Base-by-base conservation (phyloP, 2,888 invertebrate species). In the Epirrhoe tristata region DNA sequence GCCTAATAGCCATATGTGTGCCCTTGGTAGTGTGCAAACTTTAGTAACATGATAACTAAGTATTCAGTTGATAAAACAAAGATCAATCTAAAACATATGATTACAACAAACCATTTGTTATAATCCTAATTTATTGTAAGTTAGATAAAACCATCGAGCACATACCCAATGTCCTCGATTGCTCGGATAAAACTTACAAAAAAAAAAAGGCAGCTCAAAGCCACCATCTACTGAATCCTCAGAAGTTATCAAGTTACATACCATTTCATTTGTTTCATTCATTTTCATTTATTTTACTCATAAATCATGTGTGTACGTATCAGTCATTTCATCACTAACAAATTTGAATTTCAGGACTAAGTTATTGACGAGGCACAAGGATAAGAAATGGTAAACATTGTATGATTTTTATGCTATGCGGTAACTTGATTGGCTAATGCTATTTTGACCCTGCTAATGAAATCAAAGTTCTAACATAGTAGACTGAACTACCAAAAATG, bases 301-400 rank as follows among this genome's bases (percentile, higher is more conserved):
- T 75, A 73, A 66, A 36, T 76, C 77, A 79, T 77, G 59, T 69
- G 68, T 69, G 68, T 72, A 68, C 70, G 71, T 75, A 77, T 86
- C 81, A 84, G 77, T 86, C 90, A 91, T 93, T 85, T 88, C 91
- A 92, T 89, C 85, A 87, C 91, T 91, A 91, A 91, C 91, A 88
- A 83, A 89, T 93, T 94, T 93, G 87, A 93, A 94, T 96, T 97
- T 92, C 97, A 97, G 97, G 96, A 97, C 97, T 94, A 97, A 97
- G 95, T 95, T 96, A 93, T 96, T 97, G 95, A 96, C 96, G 92
- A 96, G 96, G 94, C 96, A 96, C 95, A 96, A 95, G 95, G 96
- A 96, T 94, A 96, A 96, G 85, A 96, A 96, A 96, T 97, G 97
- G 97, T 97, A 97, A 97, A 86, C 78, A 80, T 74, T 79, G 77